Conservation (phyloP, 2,113 vertebrate species). For the Psettodes erumei region DNA sequence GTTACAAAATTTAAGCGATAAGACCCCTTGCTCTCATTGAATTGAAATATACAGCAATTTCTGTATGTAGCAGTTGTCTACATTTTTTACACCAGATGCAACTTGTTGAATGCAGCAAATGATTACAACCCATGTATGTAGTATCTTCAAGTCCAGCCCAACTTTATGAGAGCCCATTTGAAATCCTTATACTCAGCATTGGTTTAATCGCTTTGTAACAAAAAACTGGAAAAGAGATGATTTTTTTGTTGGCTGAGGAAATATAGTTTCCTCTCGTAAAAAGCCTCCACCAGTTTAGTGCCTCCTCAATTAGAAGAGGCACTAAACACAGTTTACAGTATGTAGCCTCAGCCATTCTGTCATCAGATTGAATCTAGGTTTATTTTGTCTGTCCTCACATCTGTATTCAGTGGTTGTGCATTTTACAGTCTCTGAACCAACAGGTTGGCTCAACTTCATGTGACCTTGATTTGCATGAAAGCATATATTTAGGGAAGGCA, state of each 20-base stretch:
- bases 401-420: slow-evolving; percentile 22
- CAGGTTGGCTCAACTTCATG: slow-evolving; percentile 48
- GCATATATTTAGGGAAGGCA: background rate
- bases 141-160: background rate
- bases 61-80: background rate
- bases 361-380: slow-evolving; percentile 29
- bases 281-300: slow-evolving; percentile 13
- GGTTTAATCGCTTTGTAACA: background rate
- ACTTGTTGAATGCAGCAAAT: background rate
- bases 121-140: background rate
- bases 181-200: background rate
- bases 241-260: slow-evolving; percentile 1
- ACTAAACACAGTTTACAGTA: slow-evolving; percentile 23
- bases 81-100: background rate
- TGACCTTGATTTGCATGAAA: slow-evolving; percentile 41
- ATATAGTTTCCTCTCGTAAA: slow-evolving; percentile 22
- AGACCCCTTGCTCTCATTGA: background rate
- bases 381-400: slow-evolving; percentile 30
- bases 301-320: slow-evolving; percentile 15
- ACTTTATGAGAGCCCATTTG: background rate
- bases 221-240: background rate
- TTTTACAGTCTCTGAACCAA: slow-evolving; percentile 46
- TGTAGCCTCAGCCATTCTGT: slow-evolving; percentile 34
- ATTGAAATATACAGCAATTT: background rate
- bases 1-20: background rate